These are phyloP conservation scores for Ochropleura plecta DNA, from an alignment of 2,888 invertebrate species.

Conservation along the genomic window DNA sequence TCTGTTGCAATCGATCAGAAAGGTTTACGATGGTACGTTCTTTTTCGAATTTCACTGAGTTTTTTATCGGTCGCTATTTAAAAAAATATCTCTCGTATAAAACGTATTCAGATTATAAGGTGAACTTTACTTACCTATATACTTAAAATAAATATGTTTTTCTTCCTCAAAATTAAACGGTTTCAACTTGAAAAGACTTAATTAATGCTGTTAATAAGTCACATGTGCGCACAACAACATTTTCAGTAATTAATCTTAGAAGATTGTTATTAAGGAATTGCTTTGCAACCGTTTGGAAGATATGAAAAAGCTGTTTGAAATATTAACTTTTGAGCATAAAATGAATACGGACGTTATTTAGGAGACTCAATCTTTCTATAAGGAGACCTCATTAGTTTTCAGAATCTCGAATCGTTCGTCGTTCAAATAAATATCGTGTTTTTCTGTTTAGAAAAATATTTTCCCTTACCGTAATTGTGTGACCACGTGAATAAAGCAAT, in stretches of 20 bases:
- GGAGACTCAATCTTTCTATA: slow-evolving; percentile 15
- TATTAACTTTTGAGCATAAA: slow-evolving; percentile 39
- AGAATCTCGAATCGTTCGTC: neutral
- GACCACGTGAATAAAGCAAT: neutral
- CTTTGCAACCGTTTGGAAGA: slow-evolving; percentile 49
- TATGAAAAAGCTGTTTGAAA: slow-evolving; percentile 38
- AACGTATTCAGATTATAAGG: slow-evolving; percentile 2
- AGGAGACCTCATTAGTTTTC: slow-evolving; percentile 29
- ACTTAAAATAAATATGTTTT: slow-evolving; percentile 1
- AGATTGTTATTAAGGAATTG: slow-evolving; percentile 47
- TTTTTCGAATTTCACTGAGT: slow-evolving; percentile 27
- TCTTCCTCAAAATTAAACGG: slow-evolving; percentile 8
- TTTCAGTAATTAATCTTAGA: slow-evolving; percentile 51
- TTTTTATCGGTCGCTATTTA: slow-evolving; percentile 17
- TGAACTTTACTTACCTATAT: neutral
- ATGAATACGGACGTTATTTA: slow-evolving; percentile 44
- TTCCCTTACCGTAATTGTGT: neutral
- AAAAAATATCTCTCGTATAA: slow-evolving; percentile 7
- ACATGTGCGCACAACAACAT: slow-evolving; percentile 54
- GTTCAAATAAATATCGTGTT: slow-evolving; percentile 4
- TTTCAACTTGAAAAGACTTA: slow-evolving; percentile 48
- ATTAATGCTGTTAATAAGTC: slow-evolving; percentile 59
- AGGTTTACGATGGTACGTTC: slow-evolving; percentile 16
- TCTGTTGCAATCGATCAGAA: slow-evolving; percentile 47
- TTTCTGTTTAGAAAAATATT: slow-evolving; percentile 24